Evolutionary conservation across 2,113 vertebrate species (phyloP).

Genomic region (Caretta caretta): DNA sequence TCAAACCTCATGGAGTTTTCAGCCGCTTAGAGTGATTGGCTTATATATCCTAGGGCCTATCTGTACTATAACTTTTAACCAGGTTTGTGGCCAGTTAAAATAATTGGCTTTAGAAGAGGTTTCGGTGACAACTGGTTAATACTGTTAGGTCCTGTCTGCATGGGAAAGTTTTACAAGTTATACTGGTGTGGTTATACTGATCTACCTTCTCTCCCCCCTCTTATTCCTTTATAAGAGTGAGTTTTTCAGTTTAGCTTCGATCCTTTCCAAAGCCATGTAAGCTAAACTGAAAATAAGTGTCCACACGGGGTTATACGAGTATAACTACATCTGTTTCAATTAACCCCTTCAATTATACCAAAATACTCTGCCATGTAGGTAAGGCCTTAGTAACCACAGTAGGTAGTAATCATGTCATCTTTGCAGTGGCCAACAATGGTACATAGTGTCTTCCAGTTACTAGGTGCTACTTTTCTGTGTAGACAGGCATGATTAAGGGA

Average conservation of each 20-base stretch:
- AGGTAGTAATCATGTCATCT: neutral
- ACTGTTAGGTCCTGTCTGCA: neutral
- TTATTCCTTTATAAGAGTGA: neutral
- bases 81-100: neutral
- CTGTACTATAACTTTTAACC: neutral
- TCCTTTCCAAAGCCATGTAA: neutral
- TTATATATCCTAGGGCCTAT: neutral
- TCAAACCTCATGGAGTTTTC: neutral
- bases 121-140: neutral
- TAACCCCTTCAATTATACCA: neutral
- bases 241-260: neutral
- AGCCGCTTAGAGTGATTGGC: neutral
- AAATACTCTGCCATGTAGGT: neutral
- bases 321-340: neutral
- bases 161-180: neutral
- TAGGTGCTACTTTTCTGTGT: neutral
- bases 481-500: too few relatives aligned
- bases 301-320: neutral
- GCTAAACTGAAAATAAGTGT: neutral
- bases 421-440: neutral
- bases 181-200: neutral
- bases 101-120: neutral
- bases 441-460: neutral
- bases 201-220: neutral
- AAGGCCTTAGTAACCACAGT: neutral